Percentiles rank a stretch among this genome's conserved stretches.
Evolutionary conservation across 2,113 vertebrate genomes (phyloP).

Genomic region (Tonatia bakeri): DNA sequence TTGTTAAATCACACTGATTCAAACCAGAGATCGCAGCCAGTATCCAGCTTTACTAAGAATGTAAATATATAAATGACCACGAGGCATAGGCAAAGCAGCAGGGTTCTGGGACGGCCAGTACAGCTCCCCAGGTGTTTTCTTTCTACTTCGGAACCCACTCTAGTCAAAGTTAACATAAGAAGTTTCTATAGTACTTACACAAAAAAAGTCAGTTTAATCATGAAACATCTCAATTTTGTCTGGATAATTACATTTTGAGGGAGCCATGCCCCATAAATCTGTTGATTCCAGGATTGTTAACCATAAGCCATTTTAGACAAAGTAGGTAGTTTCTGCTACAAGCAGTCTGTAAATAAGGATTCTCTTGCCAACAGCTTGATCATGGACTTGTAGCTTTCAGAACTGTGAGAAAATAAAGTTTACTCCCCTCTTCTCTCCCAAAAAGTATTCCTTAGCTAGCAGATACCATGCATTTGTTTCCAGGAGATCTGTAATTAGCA

Average conservation of each 20-base stretch:
- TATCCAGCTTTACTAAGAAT: not conserved
- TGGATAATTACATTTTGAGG: not conserved
- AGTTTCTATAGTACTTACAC: not conserved
- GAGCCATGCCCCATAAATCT: not conserved
- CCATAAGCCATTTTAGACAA: not conserved
- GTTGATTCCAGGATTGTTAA: not conserved
- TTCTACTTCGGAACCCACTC: not conserved
- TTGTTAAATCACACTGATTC: not conserved
- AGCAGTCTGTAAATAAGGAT: not conserved
- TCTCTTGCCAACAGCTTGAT: not conserved
- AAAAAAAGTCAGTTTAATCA: slow-evolving; percentile 12
- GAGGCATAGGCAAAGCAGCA: not conserved
- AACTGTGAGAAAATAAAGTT: not conserved
- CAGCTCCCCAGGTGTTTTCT: not conserved
- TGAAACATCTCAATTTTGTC: not conserved
- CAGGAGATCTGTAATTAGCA: not conserved
- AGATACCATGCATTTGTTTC: not conserved
- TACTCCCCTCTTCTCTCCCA: too few relatives aligned
- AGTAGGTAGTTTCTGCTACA: not conserved
- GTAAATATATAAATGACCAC: not conserved
- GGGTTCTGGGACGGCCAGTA: not conserved
- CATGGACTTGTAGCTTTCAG: not conserved
- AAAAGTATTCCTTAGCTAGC: not conserved
- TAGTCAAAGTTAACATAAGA: not conserved
- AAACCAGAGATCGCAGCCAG: not conserved